phyloP scores from a whole-genome alignment of 2,888 invertebrate species.

The Cenopis cana region DNA sequence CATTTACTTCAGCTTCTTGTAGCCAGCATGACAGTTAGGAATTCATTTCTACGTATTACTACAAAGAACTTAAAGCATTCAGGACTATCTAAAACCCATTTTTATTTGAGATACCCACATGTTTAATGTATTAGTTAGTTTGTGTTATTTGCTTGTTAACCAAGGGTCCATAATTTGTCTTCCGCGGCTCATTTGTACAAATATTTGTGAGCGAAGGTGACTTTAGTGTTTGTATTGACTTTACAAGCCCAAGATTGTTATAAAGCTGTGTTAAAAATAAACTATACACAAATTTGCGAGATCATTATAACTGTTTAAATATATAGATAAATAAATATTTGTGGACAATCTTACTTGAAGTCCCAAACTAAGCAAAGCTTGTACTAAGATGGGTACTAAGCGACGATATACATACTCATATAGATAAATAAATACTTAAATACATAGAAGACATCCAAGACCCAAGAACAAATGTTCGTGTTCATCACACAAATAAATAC shows the following conservation, averaged over 20 bases:
- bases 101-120: conserved; percentile 37
- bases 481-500: too few relatives aligned
- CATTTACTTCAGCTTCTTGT: too few relatives aligned
- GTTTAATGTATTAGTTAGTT: conserved; percentile 41
- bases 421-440: too few relatives aligned
- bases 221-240: conserved; percentile 34
- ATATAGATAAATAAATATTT: too few relatives aligned
- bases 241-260: conserved; percentile 22
- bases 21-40: too few relatives aligned
- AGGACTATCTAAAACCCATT: conserved; percentile 10
- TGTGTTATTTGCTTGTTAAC: conserved; percentile 42
- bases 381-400: too few relatives aligned
- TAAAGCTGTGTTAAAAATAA: not conserved
- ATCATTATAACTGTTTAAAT: not conserved
- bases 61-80: not conserved
- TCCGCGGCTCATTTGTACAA: conserved; percentile 32
- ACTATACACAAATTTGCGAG: not conserved
- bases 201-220: conserved; percentile 42
- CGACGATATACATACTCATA: too few relatives aligned
- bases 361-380: too few relatives aligned
- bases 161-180: conserved; percentile 41
- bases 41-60: too few relatives aligned
- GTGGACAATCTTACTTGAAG: too few relatives aligned
- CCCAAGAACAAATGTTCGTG: too few relatives aligned
- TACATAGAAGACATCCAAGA: too few relatives aligned